Base-by-base conservation (phyloP, 1,140 invertebrate species). In the Drosophila nebulosa region DNA sequence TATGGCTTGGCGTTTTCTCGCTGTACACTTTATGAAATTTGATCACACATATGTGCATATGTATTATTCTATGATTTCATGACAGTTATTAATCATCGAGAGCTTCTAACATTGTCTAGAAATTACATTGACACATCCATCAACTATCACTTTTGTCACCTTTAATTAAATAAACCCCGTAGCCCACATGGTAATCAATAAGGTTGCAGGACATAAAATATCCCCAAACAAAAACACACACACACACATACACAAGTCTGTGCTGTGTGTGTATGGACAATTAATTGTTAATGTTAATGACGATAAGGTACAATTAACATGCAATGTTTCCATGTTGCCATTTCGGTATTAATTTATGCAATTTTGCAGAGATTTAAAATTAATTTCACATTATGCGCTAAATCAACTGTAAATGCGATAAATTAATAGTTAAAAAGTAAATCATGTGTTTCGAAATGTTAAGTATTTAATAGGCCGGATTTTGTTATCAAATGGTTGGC, bases 241-340 rank as follows among this genome's bases (percentile, higher is more conserved):
- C 9, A 14, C 36, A 39, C 2, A 39, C 35, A 5, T 2, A 14
- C 35, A 46, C 6, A 55, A 5, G 2, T 30, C 3, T 30, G 27
- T 30, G 5, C 6, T 32, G 30, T n/a, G 30, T 32, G 10, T 32
- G 10, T 32, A 3, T 32, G 30, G 64, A 79, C 83, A 88, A 88
- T 88, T 88, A 88, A 88, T 88, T 80, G 81, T 86, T 81, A 81
- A 86, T 81, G 60, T 86, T 86, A 81, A 86, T 81, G 63, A 65
- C 55, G 69, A 81, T 80, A 74, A 75, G 69, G 46, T 59, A 71
- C 69, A 74, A 85, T 85, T 86, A 78, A 80, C 77, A 32, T 53
- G 68, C 64, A 66, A 61, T 42, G 22, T 22, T 24, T 61, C 14
- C 21, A 21, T 39, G 36, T 27, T 26, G 36, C 26, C 26, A 51